Conservation (phyloP, 2,797 vertebrate species). For the Alca torda region DNA sequence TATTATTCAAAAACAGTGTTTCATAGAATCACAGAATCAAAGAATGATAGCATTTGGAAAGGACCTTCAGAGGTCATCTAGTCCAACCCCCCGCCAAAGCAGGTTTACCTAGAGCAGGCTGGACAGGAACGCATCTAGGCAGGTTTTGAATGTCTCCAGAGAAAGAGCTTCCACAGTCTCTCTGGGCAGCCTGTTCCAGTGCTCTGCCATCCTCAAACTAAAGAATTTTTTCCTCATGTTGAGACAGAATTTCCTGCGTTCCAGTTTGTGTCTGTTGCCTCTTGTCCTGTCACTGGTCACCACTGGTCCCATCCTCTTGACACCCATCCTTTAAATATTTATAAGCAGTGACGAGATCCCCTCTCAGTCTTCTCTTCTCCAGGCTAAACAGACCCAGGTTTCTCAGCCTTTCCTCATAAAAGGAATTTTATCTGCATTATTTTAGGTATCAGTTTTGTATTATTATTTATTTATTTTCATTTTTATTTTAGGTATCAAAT, state of each 20-base stretch:
- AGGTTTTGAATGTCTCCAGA: neutral
- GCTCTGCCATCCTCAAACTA: neutral
- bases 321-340: neutral
- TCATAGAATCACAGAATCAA: neutral
- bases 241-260: neutral
- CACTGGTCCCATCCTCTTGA: neutral
- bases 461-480: neutral
- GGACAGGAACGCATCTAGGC: neutral
- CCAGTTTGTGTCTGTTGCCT: neutral
- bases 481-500: neutral
- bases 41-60: neutral
- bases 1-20: neutral
- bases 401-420: neutral
- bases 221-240: neutral
- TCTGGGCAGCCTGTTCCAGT: neutral
- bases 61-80: neutral
- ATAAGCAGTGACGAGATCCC: neutral
- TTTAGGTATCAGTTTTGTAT: neutral
- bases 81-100: neutral
- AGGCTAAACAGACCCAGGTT: neutral
- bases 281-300: neutral
- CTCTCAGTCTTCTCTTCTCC: neutral
- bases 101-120: neutral
- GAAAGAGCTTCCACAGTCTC: neutral
- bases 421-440: neutral